phyloP scores from a whole-genome alignment of 2,797 vertebrate genomes.

The Peromyscus attwateri region DNA sequence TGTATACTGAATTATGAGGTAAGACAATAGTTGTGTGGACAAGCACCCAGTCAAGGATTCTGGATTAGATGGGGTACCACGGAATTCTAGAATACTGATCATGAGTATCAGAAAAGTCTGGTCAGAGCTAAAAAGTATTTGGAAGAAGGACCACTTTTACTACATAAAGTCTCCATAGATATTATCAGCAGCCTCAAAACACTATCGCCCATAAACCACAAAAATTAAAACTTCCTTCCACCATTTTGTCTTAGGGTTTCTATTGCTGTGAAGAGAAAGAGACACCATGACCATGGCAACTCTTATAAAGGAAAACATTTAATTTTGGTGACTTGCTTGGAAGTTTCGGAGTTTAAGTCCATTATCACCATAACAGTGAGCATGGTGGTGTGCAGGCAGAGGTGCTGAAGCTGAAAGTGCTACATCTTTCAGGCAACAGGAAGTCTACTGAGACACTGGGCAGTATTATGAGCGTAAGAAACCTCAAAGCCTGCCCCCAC shows the following conservation, averaged over 20 bases:
- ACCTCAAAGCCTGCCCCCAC: no score
- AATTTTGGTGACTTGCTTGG: no score
- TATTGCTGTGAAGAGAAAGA: no score
- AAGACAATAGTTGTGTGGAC: not conserved
- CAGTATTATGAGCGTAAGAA: no score
- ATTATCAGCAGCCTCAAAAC: not conserved
- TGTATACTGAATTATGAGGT: not conserved
- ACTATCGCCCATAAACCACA: not conserved
- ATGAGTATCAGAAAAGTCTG: not conserved
- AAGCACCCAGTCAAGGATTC: not conserved
- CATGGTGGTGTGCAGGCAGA: no score
- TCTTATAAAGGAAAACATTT: no score
- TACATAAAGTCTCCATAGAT: not conserved
- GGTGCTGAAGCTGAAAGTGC: no score
- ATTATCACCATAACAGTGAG: no score
- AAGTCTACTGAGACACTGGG: no score
- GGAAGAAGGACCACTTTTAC: not conserved
- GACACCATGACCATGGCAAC: no score
- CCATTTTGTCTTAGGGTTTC: not conserved
- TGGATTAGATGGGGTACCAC: fast-evolving
- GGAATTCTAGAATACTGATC: not conserved
- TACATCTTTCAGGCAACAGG: no score
- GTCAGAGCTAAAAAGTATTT: not conserved
- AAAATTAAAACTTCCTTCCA: not conserved
- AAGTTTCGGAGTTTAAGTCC: no score